A percentile compares a stretch with the other conserved stretches of the same genome.
Evolutionary conservation across 2,113 vertebrate genomes (phyloP).

Genomic region (Chinchilla lanigera): DNA sequence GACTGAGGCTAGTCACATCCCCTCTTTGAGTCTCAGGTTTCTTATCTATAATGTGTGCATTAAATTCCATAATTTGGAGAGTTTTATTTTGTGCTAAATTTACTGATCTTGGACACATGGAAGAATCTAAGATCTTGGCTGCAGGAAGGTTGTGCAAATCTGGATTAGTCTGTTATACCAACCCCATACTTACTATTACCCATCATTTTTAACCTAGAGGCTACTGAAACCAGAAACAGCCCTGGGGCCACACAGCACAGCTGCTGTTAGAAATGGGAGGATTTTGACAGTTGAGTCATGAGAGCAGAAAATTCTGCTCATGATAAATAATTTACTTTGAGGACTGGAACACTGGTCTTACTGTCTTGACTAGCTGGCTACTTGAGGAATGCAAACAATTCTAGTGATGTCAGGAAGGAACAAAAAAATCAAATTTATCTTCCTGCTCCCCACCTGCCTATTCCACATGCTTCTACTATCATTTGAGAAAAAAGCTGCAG

Average conservation of each 20-base stretch:
- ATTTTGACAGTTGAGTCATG: conserved; percentile 40
- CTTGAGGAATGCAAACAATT: conserved; percentile 55
- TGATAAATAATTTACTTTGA: conserved; percentile 72
- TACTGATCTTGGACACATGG: background rate
- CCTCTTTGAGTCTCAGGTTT: background rate
- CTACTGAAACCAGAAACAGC: background rate
- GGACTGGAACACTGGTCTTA: conserved; percentile 38
- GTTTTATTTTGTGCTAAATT: background rate
- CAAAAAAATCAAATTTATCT: conserved; percentile 36
- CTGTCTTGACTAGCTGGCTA: conserved; percentile 50
- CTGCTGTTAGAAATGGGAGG: background rate
- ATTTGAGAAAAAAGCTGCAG: background rate
- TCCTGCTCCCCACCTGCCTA: background rate
- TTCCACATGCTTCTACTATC: background rate
- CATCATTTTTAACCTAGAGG: conserved; percentile 28
- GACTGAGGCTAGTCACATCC: background rate
- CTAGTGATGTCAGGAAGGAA: conserved; percentile 34
- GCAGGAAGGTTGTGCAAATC: conserved; percentile 17
- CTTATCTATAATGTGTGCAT: background rate
- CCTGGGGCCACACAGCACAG: background rate
- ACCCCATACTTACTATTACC: background rate
- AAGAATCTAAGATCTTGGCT: background rate
- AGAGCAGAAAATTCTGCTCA: conserved; percentile 49
- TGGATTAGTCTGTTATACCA: background rate
- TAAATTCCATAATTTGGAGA: background rate